These are phyloP conservation scores for Anolis sagrei DNA, from an alignment of 2,113 vertebrate genomes.

Conservation along the genomic window DNA sequence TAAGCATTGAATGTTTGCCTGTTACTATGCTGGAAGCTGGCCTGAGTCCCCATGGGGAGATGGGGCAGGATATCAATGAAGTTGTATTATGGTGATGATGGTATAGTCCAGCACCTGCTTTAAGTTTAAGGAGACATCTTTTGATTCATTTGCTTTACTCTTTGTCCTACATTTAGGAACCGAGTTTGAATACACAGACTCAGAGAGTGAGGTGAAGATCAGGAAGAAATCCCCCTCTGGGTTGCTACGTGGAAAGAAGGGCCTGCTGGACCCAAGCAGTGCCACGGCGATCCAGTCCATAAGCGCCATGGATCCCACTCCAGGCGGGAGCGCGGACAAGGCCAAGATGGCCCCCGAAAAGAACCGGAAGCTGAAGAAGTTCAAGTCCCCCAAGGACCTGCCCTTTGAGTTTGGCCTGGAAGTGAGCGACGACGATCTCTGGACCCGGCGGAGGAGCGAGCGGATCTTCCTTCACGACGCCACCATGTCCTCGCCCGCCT, in stretches of 20 bases:
- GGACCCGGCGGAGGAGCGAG: conserved; percentile 92
- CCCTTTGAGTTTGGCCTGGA: conserved; percentile 87
- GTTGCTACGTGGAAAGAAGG: conserved; percentile 89
- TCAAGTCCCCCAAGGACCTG: conserved; percentile 82
- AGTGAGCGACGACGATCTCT: conserved; percentile 91
- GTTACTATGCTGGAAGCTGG: too few relatives aligned
- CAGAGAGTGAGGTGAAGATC: conserved; percentile 88
- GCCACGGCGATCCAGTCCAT: conserved; percentile 65
- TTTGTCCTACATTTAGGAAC: conserved; percentile 75
- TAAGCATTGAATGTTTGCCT: too few relatives aligned
- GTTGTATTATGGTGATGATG: too few relatives aligned
- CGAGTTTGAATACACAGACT: conserved; percentile 94
- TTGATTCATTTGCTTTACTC: background rate
- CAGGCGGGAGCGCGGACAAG: conserved; percentile 72
- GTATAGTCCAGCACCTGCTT: background rate
- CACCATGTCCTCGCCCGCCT: conserved; percentile 67
- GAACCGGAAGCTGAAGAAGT: conserved; percentile 80
- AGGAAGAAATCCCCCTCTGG: conserved; percentile 84
- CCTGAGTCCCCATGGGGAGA: too few relatives aligned
- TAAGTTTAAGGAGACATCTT: too few relatives aligned
- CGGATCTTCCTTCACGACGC: conserved; percentile 96
- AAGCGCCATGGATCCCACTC: conserved; percentile 50
- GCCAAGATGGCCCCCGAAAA: conserved; percentile 81
- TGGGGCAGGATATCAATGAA: too few relatives aligned
- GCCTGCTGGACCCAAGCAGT: conserved; percentile 76